phyloP scores from a whole-genome alignment of 2,797 vertebrate species.

The Jordanella pulchra region DNA sequence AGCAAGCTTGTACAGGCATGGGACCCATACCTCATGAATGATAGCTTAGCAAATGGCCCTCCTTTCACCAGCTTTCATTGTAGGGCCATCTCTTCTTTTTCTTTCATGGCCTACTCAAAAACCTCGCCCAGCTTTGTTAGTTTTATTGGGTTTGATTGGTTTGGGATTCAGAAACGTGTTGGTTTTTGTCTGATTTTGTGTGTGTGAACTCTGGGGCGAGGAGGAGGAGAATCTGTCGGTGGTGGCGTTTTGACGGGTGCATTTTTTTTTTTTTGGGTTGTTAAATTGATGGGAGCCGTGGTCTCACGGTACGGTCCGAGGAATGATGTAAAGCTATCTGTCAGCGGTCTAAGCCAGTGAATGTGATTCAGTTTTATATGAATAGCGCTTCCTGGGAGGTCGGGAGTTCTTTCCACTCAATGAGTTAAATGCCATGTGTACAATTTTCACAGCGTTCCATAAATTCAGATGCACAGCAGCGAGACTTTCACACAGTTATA shows the following conservation, averaged over 20 bases:
- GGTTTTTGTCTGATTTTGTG: slow-evolving; percentile 73
- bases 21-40: slow-evolving; percentile 84
- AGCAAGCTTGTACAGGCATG: slow-evolving; percentile 87
- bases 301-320: slow-evolving; percentile 73
- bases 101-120: slow-evolving; percentile 78
- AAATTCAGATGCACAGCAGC: slow-evolving; percentile 41
- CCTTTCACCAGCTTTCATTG: slow-evolving; percentile 80
- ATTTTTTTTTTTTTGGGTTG: slow-evolving; percentile 61
- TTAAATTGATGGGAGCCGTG: slow-evolving; percentile 70
- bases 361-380: slow-evolving; percentile 73
- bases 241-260: slow-evolving; percentile 13
- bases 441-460: slow-evolving; percentile 64
- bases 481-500: slow-evolving; percentile 41
- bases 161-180: slow-evolving; percentile 77
- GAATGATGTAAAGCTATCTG: slow-evolving; percentile 77
- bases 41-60: slow-evolving; percentile 84
- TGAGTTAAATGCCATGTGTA: slow-evolving; percentile 71
- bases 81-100: slow-evolving; percentile 72
- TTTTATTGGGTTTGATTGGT: slow-evolving; percentile 80
- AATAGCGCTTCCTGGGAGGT: slow-evolving; percentile 77
- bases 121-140: slow-evolving; percentile 75
- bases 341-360: slow-evolving; percentile 66
- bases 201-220: slow-evolving; percentile 60
- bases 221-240: slow-evolving; percentile 29
- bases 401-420: slow-evolving; percentile 51